Evolutionary conservation across 2,797 vertebrate genomes (phyloP).

Genomic region (Chromobotia macracanthus): DNA sequence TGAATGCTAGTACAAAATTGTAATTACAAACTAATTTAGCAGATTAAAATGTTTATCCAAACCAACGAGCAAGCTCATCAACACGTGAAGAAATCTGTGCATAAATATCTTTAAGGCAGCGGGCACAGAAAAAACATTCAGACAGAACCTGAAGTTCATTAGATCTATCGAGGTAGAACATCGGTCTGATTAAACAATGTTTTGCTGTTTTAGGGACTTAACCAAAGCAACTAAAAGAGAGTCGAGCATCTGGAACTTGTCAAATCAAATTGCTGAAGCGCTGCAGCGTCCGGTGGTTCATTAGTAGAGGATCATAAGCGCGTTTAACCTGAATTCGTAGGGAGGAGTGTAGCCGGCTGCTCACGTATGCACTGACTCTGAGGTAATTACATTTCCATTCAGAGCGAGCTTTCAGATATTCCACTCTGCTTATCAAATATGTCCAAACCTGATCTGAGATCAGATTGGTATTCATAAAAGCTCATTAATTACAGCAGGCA

Average conservation of each 20-base stretch:
- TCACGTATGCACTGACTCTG: slow-evolving; percentile 55
- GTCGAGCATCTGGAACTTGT: slow-evolving; percentile 67
- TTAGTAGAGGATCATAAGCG: slow-evolving; percentile 45
- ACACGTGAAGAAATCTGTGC: slow-evolving; percentile 25
- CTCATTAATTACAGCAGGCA: slow-evolving; percentile 78
- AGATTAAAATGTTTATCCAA: slow-evolving; percentile 12
- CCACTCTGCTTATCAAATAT: slow-evolving; percentile 75
- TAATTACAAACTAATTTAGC: slow-evolving; percentile 8
- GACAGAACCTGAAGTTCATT: slow-evolving; percentile 48
- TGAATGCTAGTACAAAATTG: neutral
- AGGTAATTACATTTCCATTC: slow-evolving; percentile 78
- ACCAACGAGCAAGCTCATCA: slow-evolving; percentile 28
- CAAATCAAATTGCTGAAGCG: slow-evolving; percentile 70
- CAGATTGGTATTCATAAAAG: slow-evolving; percentile 77
- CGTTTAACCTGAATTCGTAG: slow-evolving; percentile 68
- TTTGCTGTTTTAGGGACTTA: slow-evolving; percentile 63
- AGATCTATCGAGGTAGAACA: slow-evolving; percentile 67
- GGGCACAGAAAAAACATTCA: slow-evolving; percentile 1
- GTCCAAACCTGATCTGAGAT: slow-evolving; percentile 74
- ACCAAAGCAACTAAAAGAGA: slow-evolving; percentile 66
- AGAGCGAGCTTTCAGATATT: slow-evolving; percentile 67
- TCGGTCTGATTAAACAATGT: slow-evolving; percentile 74
- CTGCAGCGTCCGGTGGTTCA: slow-evolving; percentile 27
- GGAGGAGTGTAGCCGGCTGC: slow-evolving; percentile 33
- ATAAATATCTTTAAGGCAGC: neutral